These are phyloP conservation scores for Bergia sp. DNA, from an alignment of 92 coral and sea anemone species.

Conservation along the genomic window DNA sequence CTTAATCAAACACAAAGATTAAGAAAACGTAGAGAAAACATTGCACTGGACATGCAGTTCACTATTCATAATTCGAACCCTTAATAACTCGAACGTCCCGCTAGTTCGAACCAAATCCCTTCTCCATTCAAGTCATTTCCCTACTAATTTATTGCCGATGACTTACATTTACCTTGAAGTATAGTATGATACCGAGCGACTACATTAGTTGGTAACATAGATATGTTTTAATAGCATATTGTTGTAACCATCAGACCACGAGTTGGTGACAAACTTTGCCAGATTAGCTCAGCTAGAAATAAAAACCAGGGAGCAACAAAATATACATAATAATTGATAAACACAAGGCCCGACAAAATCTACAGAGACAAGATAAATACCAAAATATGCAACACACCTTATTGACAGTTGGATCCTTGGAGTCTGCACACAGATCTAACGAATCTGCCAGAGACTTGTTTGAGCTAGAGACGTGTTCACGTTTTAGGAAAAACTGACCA, in stretches of 20 bases:
- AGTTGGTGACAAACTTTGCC: too few relatives aligned
- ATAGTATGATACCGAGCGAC: not conserved
- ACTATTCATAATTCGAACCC: too few relatives aligned
- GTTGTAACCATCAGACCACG: too few relatives aligned
- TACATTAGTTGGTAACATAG: not conserved
- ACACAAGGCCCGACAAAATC: not conserved
- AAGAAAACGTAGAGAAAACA: not conserved
- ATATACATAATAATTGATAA: too few relatives aligned
- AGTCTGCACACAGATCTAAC: slow-evolving; percentile 79
- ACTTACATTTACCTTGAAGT: too few relatives aligned
- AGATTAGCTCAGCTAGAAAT: too few relatives aligned
- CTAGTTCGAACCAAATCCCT: too few relatives aligned
- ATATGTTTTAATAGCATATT: too few relatives aligned
- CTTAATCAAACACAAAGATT: not conserved
- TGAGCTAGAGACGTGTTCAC: slow-evolving; percentile 50
- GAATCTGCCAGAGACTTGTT: slow-evolving; percentile 90
- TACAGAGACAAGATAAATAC: not conserved
- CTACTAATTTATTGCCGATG: too few relatives aligned
- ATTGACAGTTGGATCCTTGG: slow-evolving; percentile 81
- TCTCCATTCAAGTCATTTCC: too few relatives aligned
- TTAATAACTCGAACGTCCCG: too few relatives aligned
- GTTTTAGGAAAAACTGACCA: not conserved
- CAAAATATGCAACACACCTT: slow-evolving; percentile 56
- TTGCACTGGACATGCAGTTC: not conserved
- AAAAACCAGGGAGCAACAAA: too few relatives aligned